Evolutionary conservation across 2,113 vertebrate genomes (phyloP).

Genomic region (Oncorhynchus kisutch): DNA sequence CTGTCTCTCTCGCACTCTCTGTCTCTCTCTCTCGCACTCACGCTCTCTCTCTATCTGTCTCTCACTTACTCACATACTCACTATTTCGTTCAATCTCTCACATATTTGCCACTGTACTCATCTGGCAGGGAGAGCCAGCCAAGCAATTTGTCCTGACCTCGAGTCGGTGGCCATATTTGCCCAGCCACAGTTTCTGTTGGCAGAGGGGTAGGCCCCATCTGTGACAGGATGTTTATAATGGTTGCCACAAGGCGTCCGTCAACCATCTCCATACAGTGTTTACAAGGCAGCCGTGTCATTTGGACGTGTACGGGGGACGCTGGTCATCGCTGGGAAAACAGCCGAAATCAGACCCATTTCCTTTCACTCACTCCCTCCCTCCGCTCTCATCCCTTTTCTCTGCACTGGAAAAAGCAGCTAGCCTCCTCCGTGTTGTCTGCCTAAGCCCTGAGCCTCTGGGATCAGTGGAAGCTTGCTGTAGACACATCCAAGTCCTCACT

Average conservation of each 20-base stretch:
- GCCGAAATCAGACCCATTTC: constrained; percentile 36
- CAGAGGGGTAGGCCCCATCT: constrained; percentile 52
- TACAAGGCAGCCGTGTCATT: constrained; percentile 39
- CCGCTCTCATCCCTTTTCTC: neutral
- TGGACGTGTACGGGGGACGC: constrained; percentile 6
- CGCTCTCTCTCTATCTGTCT: neutral
- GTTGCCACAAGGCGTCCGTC: constrained; percentile 36
- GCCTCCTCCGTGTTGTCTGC: constrained; percentile 21
- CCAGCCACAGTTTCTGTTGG: constrained; percentile 56
- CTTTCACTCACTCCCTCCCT: constrained; percentile 14
- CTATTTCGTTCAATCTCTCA: neutral
- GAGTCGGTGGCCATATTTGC: constrained; percentile 44
- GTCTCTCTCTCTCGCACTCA: neutral
- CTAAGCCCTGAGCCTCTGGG: neutral
- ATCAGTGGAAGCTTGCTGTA: constrained; percentile 3
- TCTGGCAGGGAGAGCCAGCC: constrained; percentile 44
- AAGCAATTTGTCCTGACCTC: constrained; percentile 61
- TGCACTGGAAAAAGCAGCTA: constrained; percentile 16
- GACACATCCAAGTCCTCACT: neutral
- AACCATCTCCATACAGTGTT: constrained; percentile 33
- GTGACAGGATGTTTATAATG: constrained; percentile 51
- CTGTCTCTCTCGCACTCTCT: neutral
- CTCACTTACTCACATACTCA: neutral
- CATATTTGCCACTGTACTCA: constrained; percentile 24
- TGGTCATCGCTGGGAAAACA: constrained; percentile 27